Percentiles rank a stretch among this genome's conserved stretches.
Conservation (phyloP, 37 sponge, comb jelly and placozoan species). For the Eunapius fragilis region DNA sequence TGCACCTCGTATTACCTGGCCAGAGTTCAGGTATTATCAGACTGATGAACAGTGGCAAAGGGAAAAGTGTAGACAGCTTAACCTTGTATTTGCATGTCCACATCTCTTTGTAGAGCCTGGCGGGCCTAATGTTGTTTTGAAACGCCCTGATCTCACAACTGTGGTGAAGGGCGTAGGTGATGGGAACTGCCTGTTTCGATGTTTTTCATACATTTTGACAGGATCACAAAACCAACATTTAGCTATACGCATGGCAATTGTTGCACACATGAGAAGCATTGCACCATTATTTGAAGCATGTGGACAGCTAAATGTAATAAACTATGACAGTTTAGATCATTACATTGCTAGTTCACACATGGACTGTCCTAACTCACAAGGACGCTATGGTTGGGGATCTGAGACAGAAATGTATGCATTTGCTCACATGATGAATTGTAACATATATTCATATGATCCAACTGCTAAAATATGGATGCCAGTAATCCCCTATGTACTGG, state of each 20-base stretch:
- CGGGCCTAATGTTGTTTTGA: neutral
- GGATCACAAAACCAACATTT: neutral
- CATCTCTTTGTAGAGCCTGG: neutral
- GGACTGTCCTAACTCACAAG: too few relatives aligned
- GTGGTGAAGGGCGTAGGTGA: neutral
- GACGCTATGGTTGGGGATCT: too few relatives aligned
- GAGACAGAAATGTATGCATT: too few relatives aligned
- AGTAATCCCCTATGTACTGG: too few relatives aligned
- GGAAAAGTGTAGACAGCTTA: neutral
- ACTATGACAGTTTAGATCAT: too few relatives aligned
- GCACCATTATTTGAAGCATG: too few relatives aligned
- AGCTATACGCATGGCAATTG: neutral
- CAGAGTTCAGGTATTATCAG: constrained; percentile 7
- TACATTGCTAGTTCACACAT: too few relatives aligned
- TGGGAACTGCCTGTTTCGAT: neutral
- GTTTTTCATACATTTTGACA: constrained; percentile 3
- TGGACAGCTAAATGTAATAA: too few relatives aligned
- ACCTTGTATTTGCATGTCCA: neutral
- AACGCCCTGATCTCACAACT: neutral
- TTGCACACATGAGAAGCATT: neutral
- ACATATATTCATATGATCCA: too few relatives aligned
- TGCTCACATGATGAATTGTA: too few relatives aligned
- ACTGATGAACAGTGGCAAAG: constrained; percentile 30
- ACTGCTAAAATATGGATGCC: too few relatives aligned
- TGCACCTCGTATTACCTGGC: too few relatives aligned